Conservation (phyloP, 2,797 vertebrate genomes). For the Gobio occitaniae region DNA sequence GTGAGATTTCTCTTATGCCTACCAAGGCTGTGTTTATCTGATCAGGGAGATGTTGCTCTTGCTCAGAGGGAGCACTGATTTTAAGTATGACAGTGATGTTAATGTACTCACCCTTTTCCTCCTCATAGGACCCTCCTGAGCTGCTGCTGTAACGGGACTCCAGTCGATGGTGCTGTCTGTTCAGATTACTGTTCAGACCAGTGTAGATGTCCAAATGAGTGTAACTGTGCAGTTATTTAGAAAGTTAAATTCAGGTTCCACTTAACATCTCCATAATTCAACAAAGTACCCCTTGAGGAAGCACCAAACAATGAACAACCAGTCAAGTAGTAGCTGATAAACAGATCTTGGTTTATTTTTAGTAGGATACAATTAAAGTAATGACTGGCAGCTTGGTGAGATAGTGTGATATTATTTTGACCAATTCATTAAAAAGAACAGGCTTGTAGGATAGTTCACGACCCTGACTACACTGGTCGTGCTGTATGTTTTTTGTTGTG, state of each 20-base stretch:
- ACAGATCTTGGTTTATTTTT: background rate
- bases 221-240: conserved; percentile 78
- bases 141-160: conserved; percentile 99
- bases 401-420: background rate
- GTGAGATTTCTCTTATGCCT: background rate
- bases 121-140: conserved; percentile 99
- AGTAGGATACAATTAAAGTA: background rate
- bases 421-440: background rate
- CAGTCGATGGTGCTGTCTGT: conserved; percentile 95
- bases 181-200: conserved; percentile 93
- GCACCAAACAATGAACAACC: background rate
- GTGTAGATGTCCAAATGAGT: conserved; percentile 92
- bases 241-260: conserved; percentile 19
- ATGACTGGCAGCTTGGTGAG: background rate
- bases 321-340: background rate
- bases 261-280: background rate
- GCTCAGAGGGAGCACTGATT: background rate
- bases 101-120: conserved; percentile 91
- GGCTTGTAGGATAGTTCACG: background rate
- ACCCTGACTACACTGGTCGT: background rate
- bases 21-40: background rate
- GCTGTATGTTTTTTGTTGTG: background rate
- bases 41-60: too few relatives aligned
- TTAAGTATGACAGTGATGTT: background rate
- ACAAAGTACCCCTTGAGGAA: background rate